Percentiles rank a stretch among this genome's conserved stretches.
These are phyloP conservation scores for Bombus terrestris DNA, from an alignment of 1,140 invertebrate genomes.

Conservation along the genomic window DNA sequence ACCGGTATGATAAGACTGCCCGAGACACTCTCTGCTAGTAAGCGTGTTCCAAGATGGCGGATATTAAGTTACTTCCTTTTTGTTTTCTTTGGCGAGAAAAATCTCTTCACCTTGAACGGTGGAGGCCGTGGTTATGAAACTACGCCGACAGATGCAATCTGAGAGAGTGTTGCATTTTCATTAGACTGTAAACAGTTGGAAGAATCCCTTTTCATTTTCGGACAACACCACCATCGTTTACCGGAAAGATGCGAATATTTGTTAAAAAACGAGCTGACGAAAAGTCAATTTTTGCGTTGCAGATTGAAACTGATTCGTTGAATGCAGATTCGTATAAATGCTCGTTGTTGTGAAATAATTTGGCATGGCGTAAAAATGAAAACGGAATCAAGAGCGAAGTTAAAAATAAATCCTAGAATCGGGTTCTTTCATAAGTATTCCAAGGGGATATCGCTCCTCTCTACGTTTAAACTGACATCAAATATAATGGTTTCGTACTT, in stretches of 20 bases:
- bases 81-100: constrained; percentile 19
- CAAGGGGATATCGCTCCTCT: constrained; percentile 47
- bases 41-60: constrained; percentile 42
- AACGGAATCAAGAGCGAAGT: not conserved
- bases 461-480: constrained; percentile 37
- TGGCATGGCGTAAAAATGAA: not conserved
- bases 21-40: constrained; percentile 37
- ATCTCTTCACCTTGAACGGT: constrained; percentile 6
- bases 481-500: constrained; percentile 53
- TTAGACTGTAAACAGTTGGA: not conserved
- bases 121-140: constrained; percentile 20
- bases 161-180: constrained; percentile 32
- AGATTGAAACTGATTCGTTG: not conserved
- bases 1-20: constrained; percentile 44
- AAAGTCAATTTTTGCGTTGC: not conserved
- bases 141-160: constrained; percentile 6
- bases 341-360: not conserved
- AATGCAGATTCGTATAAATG: not conserved
- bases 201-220: not conserved
- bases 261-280: no score
- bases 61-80: constrained; percentile 46
- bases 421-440: constrained; percentile 64
- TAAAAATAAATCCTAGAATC: not conserved
- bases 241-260: not conserved
- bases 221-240: not conserved